Evolutionary conservation across 2,888 invertebrate species (phyloP), one percentile per base, ranked within the genome.

Genomic region (Embidobia sp.): DNA sequence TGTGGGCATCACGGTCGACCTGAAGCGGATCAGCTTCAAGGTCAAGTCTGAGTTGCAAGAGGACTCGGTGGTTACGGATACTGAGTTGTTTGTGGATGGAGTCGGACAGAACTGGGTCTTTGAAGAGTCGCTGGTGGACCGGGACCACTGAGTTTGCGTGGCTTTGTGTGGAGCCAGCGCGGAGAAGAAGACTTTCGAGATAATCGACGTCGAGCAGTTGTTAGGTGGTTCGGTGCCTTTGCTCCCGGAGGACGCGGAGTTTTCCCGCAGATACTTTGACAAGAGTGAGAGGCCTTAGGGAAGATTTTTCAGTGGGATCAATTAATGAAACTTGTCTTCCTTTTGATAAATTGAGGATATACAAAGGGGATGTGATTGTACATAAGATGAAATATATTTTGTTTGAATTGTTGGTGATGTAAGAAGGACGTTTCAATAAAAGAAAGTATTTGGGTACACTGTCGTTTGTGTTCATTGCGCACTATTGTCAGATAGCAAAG

Each of bases 91-190:
- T 84, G 90, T 94, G 8, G 91, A 93, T 78, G 93, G 92, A 66
- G 85, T 90, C 44, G 88, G 91, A 66, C 84, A 90, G 7, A 90
- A 92, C 67, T 98, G 96, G 96, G 82, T 90, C 33, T 98, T 98
- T 90, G 95, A 97, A 86, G 98, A 98, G 90, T 94, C 93, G 31
- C 90, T 96, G 80, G 82, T 97, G 40, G 94, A 96, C 88, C 91
- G 93, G 0, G 90, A 92, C 57, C 96, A 98, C 90, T 94, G 95
- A 86, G 94, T 95, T 13, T 93, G 95, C 13, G 95, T 97, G 18
- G 95, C 96, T 10, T 87, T 93, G 61, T 53, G 81, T 49, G 84
- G 79, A 51, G 89, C 90, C 82, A 84, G 90, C 83, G 82, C 85
- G 79, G 53, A 76, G 31, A 53, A 80, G 42, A 81, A 87, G 15